phyloP scores from a whole-genome alignment of 1,140 invertebrate genomes.

The Heliconius himera region DNA sequence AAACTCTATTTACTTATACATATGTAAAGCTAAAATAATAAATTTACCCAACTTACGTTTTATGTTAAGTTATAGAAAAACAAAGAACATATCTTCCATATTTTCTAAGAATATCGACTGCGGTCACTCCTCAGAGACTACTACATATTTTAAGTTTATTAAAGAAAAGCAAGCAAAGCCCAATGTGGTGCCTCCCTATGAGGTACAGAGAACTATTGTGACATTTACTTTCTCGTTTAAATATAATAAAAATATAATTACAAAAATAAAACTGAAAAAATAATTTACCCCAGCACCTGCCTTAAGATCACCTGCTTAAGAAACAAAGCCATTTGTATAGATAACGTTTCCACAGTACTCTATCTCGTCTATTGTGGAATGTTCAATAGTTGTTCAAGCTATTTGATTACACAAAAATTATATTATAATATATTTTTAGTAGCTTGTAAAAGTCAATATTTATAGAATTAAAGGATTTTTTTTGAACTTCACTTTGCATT shows the following conservation, averaged over 20 bases:
- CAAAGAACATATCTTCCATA: too few species aligned
- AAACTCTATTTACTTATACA: too few species aligned
- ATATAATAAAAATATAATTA: conserved; percentile 27
- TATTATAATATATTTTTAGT: neutral
- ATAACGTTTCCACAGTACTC: conserved; percentile 32
- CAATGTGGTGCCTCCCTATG: neutral
- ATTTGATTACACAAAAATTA: neutral
- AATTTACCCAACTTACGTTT: too few species aligned
- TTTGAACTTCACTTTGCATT: too few species aligned
- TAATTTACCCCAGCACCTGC: conserved; percentile 28
- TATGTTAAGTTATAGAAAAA: too few species aligned
- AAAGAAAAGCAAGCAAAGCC: neutral
- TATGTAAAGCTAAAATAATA: too few species aligned
- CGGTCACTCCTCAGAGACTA: too few species aligned
- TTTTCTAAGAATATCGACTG: too few species aligned
- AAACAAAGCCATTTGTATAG: conserved; percentile 43
- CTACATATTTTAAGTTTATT: too few species aligned
- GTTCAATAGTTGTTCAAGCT: neutral
- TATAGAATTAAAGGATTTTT: too few species aligned
- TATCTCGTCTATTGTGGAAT: neutral
- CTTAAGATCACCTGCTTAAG: conserved; percentile 66
- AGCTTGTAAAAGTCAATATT: neutral
- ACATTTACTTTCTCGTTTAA: conserved; percentile 9
- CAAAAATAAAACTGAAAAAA: conserved; percentile 41
- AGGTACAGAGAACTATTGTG: neutral